phyloP scores from a whole-genome alignment of 2,797 vertebrate species.

The Heteromormyrus szaboi region DNA sequence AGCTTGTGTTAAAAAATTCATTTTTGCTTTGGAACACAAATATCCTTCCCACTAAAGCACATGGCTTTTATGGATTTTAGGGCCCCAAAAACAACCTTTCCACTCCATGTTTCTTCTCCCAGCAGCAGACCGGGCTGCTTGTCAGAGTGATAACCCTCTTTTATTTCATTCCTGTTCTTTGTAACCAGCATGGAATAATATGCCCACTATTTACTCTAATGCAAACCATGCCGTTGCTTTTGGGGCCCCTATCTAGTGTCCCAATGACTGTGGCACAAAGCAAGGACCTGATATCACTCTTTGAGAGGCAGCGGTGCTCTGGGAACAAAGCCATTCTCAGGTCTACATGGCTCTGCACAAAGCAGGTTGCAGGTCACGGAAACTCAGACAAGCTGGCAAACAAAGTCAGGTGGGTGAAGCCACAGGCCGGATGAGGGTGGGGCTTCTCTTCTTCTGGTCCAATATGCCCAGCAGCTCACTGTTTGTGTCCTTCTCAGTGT shows the following conservation, averaged over 20 bases:
- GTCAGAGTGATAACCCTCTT: background rate
- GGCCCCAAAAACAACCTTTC: background rate
- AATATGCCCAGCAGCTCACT: background rate
- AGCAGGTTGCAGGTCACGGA: background rate
- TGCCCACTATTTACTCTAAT: constrained; percentile 1
- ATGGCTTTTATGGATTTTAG: background rate
- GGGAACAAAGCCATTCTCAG: background rate
- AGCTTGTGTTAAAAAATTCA: background rate
- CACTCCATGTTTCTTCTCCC: background rate
- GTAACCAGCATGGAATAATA: background rate
- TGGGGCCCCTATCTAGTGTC: background rate
- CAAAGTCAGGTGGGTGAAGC: background rate
- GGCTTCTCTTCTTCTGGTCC: background rate
- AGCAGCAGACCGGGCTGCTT: background rate
- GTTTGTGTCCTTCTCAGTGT: background rate
- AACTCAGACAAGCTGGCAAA: background rate
- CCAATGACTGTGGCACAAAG: background rate
- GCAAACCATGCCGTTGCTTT: background rate
- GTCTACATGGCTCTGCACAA: background rate
- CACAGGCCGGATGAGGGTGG: background rate
- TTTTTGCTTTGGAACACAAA: background rate
- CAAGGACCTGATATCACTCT: background rate
- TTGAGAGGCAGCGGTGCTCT: background rate
- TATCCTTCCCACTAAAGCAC: background rate
- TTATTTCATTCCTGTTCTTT: background rate